Evolutionary conservation across 1,140 invertebrate species (phyloP).

Genomic region (Rhopalosiphum maidis): DNA sequence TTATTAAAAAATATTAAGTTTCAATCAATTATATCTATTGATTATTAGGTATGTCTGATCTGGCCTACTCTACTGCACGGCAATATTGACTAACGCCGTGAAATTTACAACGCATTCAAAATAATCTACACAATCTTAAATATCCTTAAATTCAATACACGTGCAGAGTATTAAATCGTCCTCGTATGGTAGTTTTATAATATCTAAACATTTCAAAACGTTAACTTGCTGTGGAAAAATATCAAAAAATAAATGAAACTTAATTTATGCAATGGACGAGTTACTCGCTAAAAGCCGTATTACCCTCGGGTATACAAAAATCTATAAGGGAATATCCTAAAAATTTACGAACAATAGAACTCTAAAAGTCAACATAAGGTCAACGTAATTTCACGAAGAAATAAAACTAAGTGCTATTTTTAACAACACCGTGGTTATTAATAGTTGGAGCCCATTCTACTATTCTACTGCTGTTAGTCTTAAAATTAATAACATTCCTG

Average conservation of each 20-base stretch:
- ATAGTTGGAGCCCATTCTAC: constrained; percentile 32
- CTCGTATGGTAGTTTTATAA: neutral
- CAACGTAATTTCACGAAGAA: constrained; percentile 13
- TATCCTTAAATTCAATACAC: neutral
- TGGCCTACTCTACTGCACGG: neutral
- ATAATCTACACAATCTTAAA: neutral
- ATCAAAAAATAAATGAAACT: neutral
- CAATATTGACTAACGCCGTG: too few relatives aligned
- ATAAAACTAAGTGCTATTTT: constrained; percentile 38
- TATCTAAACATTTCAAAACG: neutral
- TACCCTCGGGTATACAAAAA: neutral
- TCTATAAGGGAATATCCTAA: neutral
- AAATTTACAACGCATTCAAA: neutral
- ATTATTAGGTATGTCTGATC: neutral
- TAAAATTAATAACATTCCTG: constrained; percentile 41
- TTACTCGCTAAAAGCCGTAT: neutral
- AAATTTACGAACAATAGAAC: constrained; percentile 28
- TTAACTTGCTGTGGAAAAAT: neutral
- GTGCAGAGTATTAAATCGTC: neutral
- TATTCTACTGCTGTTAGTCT: neutral
- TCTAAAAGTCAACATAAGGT: constrained; percentile 56
- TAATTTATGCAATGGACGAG: neutral
- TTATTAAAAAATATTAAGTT: neutral
- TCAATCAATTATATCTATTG: neutral
- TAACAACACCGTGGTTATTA: constrained; percentile 40